Conservation (phyloP, 35 echinoderm and acorn worm genomes). For the Ophiothrix spiculata region DNA sequence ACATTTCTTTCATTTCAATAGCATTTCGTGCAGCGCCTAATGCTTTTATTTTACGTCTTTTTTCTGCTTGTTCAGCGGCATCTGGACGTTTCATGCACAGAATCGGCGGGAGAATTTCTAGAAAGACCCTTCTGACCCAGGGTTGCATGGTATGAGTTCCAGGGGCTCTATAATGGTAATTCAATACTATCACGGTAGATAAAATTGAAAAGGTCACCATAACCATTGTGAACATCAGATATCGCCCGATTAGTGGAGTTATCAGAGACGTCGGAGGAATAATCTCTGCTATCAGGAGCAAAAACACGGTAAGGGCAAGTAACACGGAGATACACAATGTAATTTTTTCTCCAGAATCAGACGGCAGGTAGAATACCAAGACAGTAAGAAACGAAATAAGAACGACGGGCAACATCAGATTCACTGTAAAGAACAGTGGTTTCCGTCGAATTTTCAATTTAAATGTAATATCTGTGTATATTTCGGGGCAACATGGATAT, state of each 20-base stretch:
- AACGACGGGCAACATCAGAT: constrained; percentile 79
- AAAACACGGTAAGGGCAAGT: constrained; percentile 94
- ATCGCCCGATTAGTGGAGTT: constrained; percentile 89
- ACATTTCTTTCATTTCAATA: constrained; percentile 80
- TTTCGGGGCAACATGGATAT: constrained; percentile 88
- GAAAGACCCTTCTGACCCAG: constrained; percentile 86
- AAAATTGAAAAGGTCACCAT: constrained; percentile 87
- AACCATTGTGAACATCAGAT: constrained; percentile 95
- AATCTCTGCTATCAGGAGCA: too few species aligned
- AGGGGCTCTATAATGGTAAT: constrained; percentile 75
- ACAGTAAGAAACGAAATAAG: constrained; percentile 95
- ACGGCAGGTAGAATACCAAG: too few species aligned
- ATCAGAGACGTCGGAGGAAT: too few species aligned
- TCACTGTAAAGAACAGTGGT: constrained; percentile 86
- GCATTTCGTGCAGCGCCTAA: constrained; percentile 56
- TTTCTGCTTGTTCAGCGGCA: not conserved
- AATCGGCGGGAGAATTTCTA: constrained; percentile 83
- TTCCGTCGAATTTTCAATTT: constrained; percentile 69
- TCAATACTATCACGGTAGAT: constrained; percentile 83
- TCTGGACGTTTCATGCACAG: constrained; percentile 92
- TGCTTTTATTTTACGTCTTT: not conserved
- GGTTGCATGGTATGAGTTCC: constrained; percentile 82
- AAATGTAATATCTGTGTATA: constrained; percentile 87
- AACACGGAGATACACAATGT: constrained; percentile 96
- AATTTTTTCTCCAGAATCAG: too few species aligned